Conservation (phyloP, 2,888 invertebrate genomes). For the Gymnocheta viridis region DNA sequence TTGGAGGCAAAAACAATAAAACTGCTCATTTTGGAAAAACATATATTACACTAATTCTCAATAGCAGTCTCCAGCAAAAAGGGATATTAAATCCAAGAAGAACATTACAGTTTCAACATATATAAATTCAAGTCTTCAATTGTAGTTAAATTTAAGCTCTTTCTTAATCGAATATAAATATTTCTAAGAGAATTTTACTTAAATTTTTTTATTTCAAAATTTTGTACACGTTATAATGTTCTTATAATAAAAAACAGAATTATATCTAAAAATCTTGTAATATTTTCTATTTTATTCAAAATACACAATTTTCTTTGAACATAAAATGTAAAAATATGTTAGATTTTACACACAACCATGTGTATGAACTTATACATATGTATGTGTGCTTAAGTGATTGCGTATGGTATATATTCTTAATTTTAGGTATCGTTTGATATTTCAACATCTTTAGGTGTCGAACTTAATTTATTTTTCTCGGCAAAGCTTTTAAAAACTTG, state of each 20-base stretch:
- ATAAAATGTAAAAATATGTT: background rate
- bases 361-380: background rate
- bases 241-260: conserved; percentile 12
- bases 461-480: conserved; percentile 13
- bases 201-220: conserved; percentile 10
- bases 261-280: background rate
- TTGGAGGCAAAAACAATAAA: no score
- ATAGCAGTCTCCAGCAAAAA: no score
- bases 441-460: conserved; percentile 37
- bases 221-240: background rate
- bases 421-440: conserved; percentile 70
- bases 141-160: no score
- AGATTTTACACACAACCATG: background rate
- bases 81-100: no score
- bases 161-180: no score
- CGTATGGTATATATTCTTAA: background rate
- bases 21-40: no score
- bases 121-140: no score
- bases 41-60: no score
- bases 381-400: background rate
- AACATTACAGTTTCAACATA: no score
- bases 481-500: conserved; percentile 53
- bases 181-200: background rate
- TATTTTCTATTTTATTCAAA: background rate
- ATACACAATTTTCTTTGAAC: background rate